phyloP scores from a whole-genome alignment of 2,888 invertebrate genomes.

The Caenorhabditis angaria region DNA sequence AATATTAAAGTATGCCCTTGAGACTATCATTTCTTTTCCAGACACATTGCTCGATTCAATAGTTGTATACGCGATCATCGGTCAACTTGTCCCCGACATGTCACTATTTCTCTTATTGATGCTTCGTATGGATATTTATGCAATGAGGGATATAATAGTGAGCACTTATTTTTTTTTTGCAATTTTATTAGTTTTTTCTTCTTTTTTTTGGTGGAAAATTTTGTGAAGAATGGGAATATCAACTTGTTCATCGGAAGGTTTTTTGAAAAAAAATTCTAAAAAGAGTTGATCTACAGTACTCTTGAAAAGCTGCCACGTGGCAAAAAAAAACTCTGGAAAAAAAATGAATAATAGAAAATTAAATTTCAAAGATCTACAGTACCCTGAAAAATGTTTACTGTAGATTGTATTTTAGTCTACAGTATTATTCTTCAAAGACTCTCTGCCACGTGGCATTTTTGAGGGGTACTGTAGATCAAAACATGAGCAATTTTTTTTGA shows the following conservation, averaged over 20 bases:
- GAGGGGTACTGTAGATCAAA: no score
- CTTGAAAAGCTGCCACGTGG: no score
- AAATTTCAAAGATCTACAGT: no score
- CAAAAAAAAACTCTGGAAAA: no score
- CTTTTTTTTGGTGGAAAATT: not conserved
- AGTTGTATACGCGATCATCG: conserved; percentile 64
- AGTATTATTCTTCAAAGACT: no score
- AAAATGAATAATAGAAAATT: no score
- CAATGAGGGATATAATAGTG: conserved; percentile 71
- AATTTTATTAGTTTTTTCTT: not conserved
- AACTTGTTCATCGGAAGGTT: not conserved
- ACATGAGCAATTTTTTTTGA: no score
- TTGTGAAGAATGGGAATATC: not conserved
- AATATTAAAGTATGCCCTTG: not conserved
- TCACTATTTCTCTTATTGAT: conserved; percentile 71
- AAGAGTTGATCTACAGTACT: not conserved
- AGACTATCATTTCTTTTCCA: conserved; percentile 43
- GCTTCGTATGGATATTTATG: conserved; percentile 71
- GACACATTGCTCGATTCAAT: conserved; percentile 70
- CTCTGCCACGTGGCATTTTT: no score
- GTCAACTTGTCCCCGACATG: conserved; percentile 64
- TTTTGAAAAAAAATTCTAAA: not conserved
- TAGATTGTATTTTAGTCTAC: no score
- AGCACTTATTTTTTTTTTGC: conserved; percentile 25
- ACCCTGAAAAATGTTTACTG: no score